Base-by-base conservation (phyloP, 2,888 invertebrate species). In the Melinaea menophilus region DNA sequence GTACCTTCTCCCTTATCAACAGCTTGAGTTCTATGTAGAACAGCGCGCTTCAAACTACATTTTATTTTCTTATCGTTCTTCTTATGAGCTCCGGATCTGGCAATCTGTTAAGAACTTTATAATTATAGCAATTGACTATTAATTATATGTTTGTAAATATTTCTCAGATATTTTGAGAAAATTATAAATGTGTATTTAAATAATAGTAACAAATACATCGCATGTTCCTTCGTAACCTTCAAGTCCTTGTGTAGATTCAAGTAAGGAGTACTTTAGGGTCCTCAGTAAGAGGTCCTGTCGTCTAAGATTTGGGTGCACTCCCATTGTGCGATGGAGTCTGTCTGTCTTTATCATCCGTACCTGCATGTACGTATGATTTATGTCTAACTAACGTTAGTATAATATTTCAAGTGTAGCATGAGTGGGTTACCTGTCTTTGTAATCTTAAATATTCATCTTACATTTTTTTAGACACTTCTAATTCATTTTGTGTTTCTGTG, bases 71-170 rank as follows among this genome's bases (percentile, higher is more conserved):
- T 85, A 65, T 94, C 93, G 56, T 90, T 92, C 58, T 90, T 91
- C 67, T 88, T 90, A 71, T 93, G 93, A 3, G 86, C 82, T 0
- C 91, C 90, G 0, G 93, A 93, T 65, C 86, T 91, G 0, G 93
- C 89, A 51, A 93, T 91, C 82, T 92, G 90, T 51, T 57, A 22
- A 55, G 34, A 12, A 60, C 11, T 13, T 4, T 37, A 54, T 33
- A 2, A 4, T 54, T 60, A n/a, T 11, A 9, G 9, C 9, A 41
- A 2, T 41, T 41, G 11, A 41, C 11, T 9, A 41, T 2, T 3
- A 41, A 41, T 41, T 41, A 41, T 9, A 37, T 37, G 7, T 2
- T 5, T 41, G 41, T 5, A 11, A 9, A 41, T 41, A 41, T 9
- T 41, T 41, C 7, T 37, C 37, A 37, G 5, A 41, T 41, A 41